A percentile compares a stretch with the other conserved stretches of the same genome.
These are phyloP conservation scores for Platyscapa corneri DNA, from an alignment of 1,140 invertebrate genomes.

Conservation along the genomic window DNA sequence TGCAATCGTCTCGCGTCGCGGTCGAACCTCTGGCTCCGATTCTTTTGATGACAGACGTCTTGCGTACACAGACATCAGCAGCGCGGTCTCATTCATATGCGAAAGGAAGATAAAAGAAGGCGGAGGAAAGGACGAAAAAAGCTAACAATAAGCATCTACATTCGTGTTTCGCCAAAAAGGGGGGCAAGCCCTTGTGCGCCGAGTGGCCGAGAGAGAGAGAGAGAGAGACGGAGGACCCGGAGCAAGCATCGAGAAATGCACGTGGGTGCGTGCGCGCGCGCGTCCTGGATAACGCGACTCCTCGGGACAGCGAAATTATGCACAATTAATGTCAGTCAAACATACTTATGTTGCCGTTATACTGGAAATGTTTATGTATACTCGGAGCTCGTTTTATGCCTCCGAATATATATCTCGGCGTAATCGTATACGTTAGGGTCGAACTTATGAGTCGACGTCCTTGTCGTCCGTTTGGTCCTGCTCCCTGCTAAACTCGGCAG, in stretches of 20 bases:
- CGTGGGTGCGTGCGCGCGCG: conserved; percentile 36
- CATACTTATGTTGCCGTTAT: conserved; percentile 60
- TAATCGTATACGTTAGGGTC: conserved; percentile 51
- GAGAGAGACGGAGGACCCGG: background rate
- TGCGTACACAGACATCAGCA: conserved; percentile 12
- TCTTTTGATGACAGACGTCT: conserved; percentile 36
- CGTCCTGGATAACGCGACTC: conserved; percentile 29
- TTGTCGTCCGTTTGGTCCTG: background rate
- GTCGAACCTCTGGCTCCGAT: background rate
- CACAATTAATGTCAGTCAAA: conserved; percentile 61
- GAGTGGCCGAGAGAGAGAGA: background rate
- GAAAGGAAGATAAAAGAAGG: conserved; percentile 42
- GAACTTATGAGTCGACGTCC: conserved; percentile 46
- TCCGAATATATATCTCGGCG: conserved; percentile 34
- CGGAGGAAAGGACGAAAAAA: conserved; percentile 28
- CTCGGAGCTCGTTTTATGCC: conserved; percentile 38
- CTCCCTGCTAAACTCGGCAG: background rate
- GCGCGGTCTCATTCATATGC: conserved; percentile 53
- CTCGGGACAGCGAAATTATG: conserved; percentile 55
- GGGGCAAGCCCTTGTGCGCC: background rate
- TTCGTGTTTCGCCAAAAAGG: conserved; percentile 15
- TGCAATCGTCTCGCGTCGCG: background rate
- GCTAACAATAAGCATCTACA: conserved; percentile 45
- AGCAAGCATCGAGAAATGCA: conserved; percentile 33
- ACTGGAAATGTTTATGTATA: conserved; percentile 59